Percentiles rank a stretch among this genome's conserved stretches.
Conservation (phyloP, 2,113 vertebrate genomes). For the Terrapene triunguis region DNA sequence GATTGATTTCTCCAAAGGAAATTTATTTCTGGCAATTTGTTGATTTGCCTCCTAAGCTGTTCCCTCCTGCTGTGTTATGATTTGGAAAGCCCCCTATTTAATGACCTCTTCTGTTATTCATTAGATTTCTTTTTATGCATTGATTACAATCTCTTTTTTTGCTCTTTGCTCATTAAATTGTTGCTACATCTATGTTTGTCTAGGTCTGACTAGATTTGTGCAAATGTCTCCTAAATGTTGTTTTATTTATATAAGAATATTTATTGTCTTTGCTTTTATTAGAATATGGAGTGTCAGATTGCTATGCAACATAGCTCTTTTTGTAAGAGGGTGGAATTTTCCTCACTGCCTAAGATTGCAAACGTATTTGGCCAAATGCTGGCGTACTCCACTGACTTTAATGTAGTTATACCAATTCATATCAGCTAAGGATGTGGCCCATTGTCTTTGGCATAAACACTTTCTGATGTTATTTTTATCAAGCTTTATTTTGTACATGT, state of each 20-base stretch:
- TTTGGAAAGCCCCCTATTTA: neutral
- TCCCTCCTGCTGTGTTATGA: neutral
- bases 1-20: neutral
- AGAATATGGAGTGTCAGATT: neutral
- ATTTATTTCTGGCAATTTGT: neutral
- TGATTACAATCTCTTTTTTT: neutral
- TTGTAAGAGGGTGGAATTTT: neutral
- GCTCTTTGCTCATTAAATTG: neutral
- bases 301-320: neutral
- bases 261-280: neutral
- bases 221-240: neutral
- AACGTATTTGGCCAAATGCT: neutral
- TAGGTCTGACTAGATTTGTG: neutral
- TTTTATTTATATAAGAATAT: neutral
- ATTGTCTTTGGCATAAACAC: neutral
- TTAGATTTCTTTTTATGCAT: neutral
- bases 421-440: neutral
- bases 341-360: neutral
- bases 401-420: neutral
- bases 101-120: neutral
- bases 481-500: neutral
- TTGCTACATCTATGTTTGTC: neutral
- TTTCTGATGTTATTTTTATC: neutral
- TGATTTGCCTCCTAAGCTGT: neutral
- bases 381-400: neutral